Base-by-base conservation (phyloP, 2,888 invertebrate genomes). In the Acrobasis suavella region DNA sequence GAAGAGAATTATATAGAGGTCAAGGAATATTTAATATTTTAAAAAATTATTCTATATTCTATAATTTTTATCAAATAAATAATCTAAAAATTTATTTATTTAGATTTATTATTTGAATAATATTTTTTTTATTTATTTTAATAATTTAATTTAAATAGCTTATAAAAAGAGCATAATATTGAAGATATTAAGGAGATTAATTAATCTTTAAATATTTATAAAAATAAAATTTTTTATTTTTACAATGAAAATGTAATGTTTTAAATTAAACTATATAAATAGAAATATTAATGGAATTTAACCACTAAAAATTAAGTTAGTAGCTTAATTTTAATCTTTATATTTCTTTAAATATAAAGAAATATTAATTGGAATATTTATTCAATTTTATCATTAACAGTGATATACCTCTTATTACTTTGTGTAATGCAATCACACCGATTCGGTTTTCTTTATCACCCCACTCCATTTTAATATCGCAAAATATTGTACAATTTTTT, bases 171-270 rank as follows among this genome's bases (percentile, higher is more conserved):
- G 86, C 42, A 52, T 85, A 82, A 86, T 85, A 86, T 85, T 86
- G 86, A 86, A 86, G 86, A 85, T 85, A 83, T 86, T 84, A 82
- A 64, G 81, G 86, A 81, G 74, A 82, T 85, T 75, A 72, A n/a
- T n/a, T n/a, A n/a, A n/a, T n/a, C n/a, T n/a, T n/a, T n/a, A n/a
- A n/a, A n/a, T n/a, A 42, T 42, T 42, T 80, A 80, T 80, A 83
- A 80, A 84, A 81, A 82, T 65, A 69, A 10, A 75, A 64, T 54
- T 72, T 82, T 92, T 92, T 93, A 90, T 88, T 92, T 92, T 93
- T 94, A 94, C 91, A 50, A 93, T 94, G 94, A 94, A 94, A 94
- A 93, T n/a, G n/a, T n/a, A n/a, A n/a, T n/a, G n/a, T n/a, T n/a
- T n/a, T n/a, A n/a, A n/a, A n/a, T n/a, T n/a, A n/a, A n/a, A n/a